Evolutionary conservation across 92 coral and sea anemone species (phyloP).

Genomic region (Muricea muricata): DNA sequence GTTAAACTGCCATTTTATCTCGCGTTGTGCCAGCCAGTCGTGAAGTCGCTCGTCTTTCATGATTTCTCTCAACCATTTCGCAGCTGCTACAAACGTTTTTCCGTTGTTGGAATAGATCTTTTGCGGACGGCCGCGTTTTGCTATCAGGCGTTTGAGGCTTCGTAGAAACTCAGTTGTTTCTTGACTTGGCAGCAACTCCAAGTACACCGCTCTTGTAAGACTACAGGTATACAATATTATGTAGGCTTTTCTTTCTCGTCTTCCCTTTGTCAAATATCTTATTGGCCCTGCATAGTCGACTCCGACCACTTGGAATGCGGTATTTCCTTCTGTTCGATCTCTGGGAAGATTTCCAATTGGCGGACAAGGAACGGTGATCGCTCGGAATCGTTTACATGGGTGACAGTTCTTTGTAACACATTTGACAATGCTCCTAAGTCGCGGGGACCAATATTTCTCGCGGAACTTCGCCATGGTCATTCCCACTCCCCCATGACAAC

Average conservation of each 20-base stretch:
- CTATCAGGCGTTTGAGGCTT: slow-evolving; percentile 55
- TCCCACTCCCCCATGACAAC: slow-evolving; percentile 63
- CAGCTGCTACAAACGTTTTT: too few species aligned
- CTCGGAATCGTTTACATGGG: slow-evolving; percentile 50
- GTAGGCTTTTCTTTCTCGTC: too few species aligned
- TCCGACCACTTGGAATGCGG: too few species aligned
- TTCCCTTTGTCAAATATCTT: too few species aligned
- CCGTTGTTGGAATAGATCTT: slow-evolving; percentile 70
- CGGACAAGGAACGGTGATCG: too few species aligned
- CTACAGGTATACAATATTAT: too few species aligned
- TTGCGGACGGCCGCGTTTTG: slow-evolving; percentile 55
- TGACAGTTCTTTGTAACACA: slow-evolving; percentile 42
- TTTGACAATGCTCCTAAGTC: slow-evolving; percentile 54
- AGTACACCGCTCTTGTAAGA: slow-evolving; percentile 5
- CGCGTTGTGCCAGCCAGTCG: slow-evolving; percentile 40
- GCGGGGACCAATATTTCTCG: slow-evolving; percentile 59
- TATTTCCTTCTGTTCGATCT: too few species aligned
- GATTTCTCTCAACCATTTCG: slow-evolving; percentile 43
- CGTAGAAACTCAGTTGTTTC: slow-evolving; percentile 25
- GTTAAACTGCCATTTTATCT: slow-evolving; percentile 67
- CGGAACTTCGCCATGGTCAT: slow-evolving; percentile 47
- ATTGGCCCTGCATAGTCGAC: too few species aligned
- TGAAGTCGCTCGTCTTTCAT: slow-evolving; percentile 58
- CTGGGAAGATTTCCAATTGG: too few species aligned
- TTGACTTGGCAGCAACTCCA: slow-evolving; percentile 39